Percentiles rank a stretch among this genome's conserved stretches.
Conservation (phyloP, 2,888 invertebrate species). For the Magallana nippona region DNA sequence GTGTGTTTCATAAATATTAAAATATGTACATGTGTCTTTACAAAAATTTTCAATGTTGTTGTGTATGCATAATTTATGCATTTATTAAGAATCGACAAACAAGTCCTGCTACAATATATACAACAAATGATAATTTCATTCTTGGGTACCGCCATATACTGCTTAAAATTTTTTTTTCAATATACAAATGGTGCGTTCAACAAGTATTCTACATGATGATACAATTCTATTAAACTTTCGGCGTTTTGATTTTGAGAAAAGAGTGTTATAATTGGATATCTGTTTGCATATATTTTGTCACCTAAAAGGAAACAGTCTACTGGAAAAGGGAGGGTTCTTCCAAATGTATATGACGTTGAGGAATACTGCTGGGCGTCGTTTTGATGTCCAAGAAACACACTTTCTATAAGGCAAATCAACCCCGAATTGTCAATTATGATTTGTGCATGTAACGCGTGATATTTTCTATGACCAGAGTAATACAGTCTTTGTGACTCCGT, state of each 20-base stretch:
- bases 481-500: neutral
- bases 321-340: neutral
- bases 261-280: slow-evolving; percentile 11
- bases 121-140: neutral
- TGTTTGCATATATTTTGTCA: neutral
- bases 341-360: neutral
- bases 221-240: slow-evolving; percentile 12
- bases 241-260: neutral
- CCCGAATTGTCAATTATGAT: slow-evolving; percentile 15
- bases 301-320: slow-evolving; percentile 7
- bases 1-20: too few relatives aligned
- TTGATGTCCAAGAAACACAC: neutral
- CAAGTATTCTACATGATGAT: neutral
- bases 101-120: neutral
- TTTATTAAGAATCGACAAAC: neutral
- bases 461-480: slow-evolving; percentile 8
- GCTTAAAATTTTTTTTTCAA: slow-evolving; percentile 9
- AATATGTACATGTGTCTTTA: neutral
- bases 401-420: neutral
- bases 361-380: slow-evolving; percentile 8
- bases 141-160: neutral
- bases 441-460: slow-evolving; percentile 10
- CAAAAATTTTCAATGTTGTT: neutral
- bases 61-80: neutral
- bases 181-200: neutral